These are phyloP conservation scores for Rhabdophis nuchalis DNA, from an alignment of 2,797 vertebrate genomes.

Conservation along the genomic window DNA sequence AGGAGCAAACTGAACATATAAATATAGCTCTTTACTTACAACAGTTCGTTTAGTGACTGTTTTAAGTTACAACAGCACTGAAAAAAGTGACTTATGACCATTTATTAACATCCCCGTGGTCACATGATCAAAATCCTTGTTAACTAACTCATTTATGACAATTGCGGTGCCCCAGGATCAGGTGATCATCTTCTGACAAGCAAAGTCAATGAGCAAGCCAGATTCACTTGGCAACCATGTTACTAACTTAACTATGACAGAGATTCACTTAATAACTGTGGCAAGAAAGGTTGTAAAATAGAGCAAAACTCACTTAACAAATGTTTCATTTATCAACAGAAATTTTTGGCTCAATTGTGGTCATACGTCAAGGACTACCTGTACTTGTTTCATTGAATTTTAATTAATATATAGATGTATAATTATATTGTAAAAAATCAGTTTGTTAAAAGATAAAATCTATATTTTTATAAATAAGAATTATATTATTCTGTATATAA, in stretches of 20 bases:
- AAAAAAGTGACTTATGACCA: not conserved
- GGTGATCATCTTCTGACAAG: too few species aligned
- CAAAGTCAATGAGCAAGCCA: too few species aligned
- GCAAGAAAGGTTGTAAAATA: not conserved
- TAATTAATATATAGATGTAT: slow-evolving; percentile 47
- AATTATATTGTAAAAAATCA: slow-evolving; percentile 56
- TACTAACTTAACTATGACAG: too few species aligned
- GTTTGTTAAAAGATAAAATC: slow-evolving; percentile 65
- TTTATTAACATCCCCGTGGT: not conserved
- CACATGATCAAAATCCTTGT: not conserved
- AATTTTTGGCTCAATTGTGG: too few species aligned
- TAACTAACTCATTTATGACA: not conserved
- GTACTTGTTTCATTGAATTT: slow-evolving; percentile 41
- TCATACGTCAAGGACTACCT: too few species aligned
- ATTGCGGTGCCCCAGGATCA: not conserved
- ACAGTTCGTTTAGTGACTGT: not conserved
- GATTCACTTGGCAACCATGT: too few species aligned
- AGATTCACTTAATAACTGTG: not conserved
- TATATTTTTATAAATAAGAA: slow-evolving; percentile 67
- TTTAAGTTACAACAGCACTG: not conserved
- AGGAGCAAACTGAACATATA: slow-evolving; percentile 39
- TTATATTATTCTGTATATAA: slow-evolving; percentile 52
- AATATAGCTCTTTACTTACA: not conserved
- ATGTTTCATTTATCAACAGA: too few species aligned
- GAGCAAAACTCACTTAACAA: too few species aligned